Evolutionary conservation across 2,888 invertebrate species (phyloP).

Genomic region (Cynaeus angustus): DNA sequence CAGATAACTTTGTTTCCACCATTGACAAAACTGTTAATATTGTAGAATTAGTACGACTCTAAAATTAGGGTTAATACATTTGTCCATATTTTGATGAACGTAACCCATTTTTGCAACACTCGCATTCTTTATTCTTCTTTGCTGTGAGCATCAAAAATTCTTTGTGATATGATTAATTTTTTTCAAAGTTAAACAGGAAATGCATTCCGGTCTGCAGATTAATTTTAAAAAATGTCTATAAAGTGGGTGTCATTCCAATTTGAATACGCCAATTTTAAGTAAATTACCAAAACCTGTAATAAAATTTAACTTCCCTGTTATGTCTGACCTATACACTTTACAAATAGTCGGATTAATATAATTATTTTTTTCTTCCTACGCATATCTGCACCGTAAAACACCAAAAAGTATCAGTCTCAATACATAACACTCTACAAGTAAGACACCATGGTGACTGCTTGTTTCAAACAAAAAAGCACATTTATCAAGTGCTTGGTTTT

Average conservation of each 20-base stretch:
- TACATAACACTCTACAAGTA: conserved; percentile 13
- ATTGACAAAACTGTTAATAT: no score
- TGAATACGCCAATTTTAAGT: conserved; percentile 8
- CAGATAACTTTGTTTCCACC: no score
- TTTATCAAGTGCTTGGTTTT: conserved; percentile 37
- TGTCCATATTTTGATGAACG: no score
- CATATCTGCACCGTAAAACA: conserved; percentile 19
- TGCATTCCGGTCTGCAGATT: no score
- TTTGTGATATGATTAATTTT: no score
- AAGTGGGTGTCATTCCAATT: conserved; percentile 9
- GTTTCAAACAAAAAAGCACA: conserved; percentile 31
- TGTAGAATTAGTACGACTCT: no score
- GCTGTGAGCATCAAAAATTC: no score
- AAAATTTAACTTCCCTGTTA: conserved; percentile 11
- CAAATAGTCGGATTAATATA: conserved; percentile 36
- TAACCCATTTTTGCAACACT: no score
- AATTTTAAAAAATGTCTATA: background rate
- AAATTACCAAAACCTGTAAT: conserved; percentile 2
- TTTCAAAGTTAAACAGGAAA: no score
- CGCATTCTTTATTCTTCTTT: no score
- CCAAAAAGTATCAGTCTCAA: conserved; percentile 43
- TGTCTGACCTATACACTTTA: conserved; percentile 39
- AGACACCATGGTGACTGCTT: conserved; percentile 32
- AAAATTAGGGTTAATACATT: no score
- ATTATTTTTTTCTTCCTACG: conserved; percentile 43